A percentile compares a stretch with the other conserved stretches of the same genome.
Conservation (phyloP, 2,797 vertebrate species). For the Brachyalestes nurse region DNA sequence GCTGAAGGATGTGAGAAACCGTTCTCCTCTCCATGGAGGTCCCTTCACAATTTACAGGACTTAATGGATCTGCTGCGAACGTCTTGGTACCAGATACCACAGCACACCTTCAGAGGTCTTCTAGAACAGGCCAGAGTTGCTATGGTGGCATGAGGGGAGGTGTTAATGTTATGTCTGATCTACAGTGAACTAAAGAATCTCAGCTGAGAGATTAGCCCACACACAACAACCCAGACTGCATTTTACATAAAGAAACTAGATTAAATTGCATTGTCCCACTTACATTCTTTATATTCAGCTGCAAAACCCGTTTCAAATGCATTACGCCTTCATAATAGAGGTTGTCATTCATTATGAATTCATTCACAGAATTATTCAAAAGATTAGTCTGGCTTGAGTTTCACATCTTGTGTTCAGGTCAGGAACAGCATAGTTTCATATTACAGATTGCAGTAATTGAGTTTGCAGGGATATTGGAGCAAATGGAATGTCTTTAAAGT, state of each 20-base stretch:
- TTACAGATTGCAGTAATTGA: background rate
- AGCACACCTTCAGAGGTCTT: no score
- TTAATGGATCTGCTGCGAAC: no score
- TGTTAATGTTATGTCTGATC: no score
- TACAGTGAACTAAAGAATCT: background rate
- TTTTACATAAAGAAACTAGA: constrained; percentile 12
- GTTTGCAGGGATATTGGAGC: background rate
- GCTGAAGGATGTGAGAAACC: no score
- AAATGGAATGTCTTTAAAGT: background rate
- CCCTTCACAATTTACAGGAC: no score
- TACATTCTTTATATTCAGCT: constrained; percentile 12
- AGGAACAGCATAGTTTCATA: background rate
- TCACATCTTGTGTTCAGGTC: background rate
- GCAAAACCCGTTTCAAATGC: constrained; percentile 35
- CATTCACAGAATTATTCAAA: background rate
- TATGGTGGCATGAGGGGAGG: no score
- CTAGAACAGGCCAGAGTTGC: no score
- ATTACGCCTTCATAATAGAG: constrained; percentile 14
- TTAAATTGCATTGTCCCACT: background rate
- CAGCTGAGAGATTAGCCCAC: background rate
- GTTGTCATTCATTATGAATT: background rate
- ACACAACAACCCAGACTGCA: background rate
- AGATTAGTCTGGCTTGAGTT: constrained; percentile 13
- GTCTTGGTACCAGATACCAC: no score
- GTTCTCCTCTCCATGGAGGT: no score